Base-by-base conservation (phyloP, 2,888 invertebrate genomes). In the Parapristionchus giblindavisi region DNA sequence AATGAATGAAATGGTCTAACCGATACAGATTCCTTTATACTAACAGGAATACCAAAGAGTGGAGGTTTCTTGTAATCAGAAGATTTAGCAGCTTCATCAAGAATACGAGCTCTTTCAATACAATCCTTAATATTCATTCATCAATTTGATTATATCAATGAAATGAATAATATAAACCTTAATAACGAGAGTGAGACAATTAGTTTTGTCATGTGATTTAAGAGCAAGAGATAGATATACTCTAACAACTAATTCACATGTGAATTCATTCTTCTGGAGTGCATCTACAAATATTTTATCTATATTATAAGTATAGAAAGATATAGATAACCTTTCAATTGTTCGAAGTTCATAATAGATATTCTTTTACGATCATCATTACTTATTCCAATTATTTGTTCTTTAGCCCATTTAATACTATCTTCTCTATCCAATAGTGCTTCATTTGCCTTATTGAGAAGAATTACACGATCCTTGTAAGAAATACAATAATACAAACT, bases 31-130 rank as follows among this genome's bases (percentile, higher is more conserved):
- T 77, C 81, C 74, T 81, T 81, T 32, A 81, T 73, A 29, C 81
- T 81, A 48, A 81, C 52, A 5, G 81, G 81, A n/a, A 81, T 36
- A 4, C 81, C 81, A 63, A 80, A 81, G 21, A 81, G 78, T 2
- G 77, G 75, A 4, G 78, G 78, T 48, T 80, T 79, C 54, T 72
- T 51, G 21, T 40, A 43, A 24, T 51, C n/a, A 17, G 52, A 34
- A 11, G 65, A 61, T 1, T 29, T 14, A 1, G 74, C 74, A 6
- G 38, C 58, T n/a, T 51, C 43, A 65, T 81, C 81, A 21, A 75
- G 34, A 5, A 48, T 65, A 29, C 66, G 51, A 14, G 81, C 81
- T 27, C 68, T 38, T 6, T 63, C 52, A n/a, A n/a, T n/a, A n/a
- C n/a, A n/a, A n/a, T n/a, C n/a, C n/a, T n/a, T n/a, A n/a, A n/a